Percentiles rank a stretch among this genome's conserved stretches.
Conservation (phyloP, 2,888 invertebrate species). For the Mesochorus sp. region DNA sequence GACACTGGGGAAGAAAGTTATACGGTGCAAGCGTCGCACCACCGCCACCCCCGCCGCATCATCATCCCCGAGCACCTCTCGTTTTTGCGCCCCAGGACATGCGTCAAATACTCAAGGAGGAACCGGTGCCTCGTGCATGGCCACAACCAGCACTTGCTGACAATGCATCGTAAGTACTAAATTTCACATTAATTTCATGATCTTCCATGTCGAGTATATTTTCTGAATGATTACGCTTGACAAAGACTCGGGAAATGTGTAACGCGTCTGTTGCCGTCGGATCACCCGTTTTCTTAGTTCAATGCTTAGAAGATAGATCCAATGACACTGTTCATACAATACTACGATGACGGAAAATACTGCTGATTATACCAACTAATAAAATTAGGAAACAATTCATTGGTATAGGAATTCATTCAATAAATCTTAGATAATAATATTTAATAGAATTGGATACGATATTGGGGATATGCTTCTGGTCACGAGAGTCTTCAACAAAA, state of each 20-base stretch:
- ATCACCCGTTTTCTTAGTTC: slow-evolving; percentile 42
- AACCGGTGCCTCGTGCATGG: slow-evolving; percentile 80
- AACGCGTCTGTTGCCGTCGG: slow-evolving; percentile 62
- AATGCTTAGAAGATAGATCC: background rate
- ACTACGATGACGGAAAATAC: background rate
- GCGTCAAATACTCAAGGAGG: slow-evolving; percentile 81
- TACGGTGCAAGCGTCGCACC: slow-evolving; percentile 80
- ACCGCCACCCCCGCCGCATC: slow-evolving; percentile 80
- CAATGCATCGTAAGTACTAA: slow-evolving; percentile 78
- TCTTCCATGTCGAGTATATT: too few species aligned
- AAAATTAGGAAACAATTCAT: too few species aligned
- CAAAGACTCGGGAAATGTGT: background rate
- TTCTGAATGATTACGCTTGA: background rate
- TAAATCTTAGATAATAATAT: too few species aligned
- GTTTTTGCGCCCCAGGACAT: slow-evolving; percentile 81
- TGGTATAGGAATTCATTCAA: too few species aligned
- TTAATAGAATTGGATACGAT: too few species aligned
- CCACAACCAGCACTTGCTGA: slow-evolving; percentile 79
- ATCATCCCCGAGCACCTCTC: slow-evolving; percentile 79
- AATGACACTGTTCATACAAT: background rate
- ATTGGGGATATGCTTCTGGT: too few species aligned
- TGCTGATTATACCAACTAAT: too few species aligned
- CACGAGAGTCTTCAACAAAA: too few species aligned
- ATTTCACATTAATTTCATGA: background rate
- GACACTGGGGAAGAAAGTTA: slow-evolving; percentile 80